Evolutionary conservation across 2,888 invertebrate species (phyloP), one percentile per base, ranked within the genome.

Genomic region (Protophormia terraenovae): DNA sequence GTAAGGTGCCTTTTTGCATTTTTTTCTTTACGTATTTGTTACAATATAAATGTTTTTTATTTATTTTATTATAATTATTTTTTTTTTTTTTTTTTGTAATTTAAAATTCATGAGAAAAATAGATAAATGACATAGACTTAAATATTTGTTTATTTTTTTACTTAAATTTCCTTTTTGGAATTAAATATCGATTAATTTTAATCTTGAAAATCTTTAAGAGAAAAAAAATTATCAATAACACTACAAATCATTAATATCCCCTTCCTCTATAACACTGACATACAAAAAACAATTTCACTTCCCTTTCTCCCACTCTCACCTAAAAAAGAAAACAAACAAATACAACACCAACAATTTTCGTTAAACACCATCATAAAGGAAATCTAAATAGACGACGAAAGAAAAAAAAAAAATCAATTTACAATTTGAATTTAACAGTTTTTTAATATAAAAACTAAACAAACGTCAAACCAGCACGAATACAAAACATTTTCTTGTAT

Each of bases 331-430:
- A n/a, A 6, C 27, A 0, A 16, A n/a, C 35, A 50, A 7, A 16
- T 10, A n/a, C 32, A 55, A 62, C 19, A 71, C 6, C 35, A 55
- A 45, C 32, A 78, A 29, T 19, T 22, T 66, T 35, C 19, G 19
- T 16, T 60, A 41, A 14, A 53, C 14, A 8, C 24, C 53, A 24
- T 35, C 8, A 73, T 32, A 32, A 55, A 32, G 16, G 1, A 24
- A 64, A 8, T n/a, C 24, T 62, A n/a, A 14, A 32, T 67, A 6
- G 1, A 19, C 53, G 32, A 5, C 5, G 19, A 29, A n/a, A 24
- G n/a, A 47, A 55, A 71, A 71, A 50, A 47, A 19, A 16, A 35
- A 77, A 84, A 75, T 71, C 47, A 80, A 79, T 84, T 84, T 77
- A 53, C 29, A 80, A 80, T 84, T 75, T 84, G 7, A 79, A 38